phyloP scores from a whole-genome alignment of 92 coral and sea anemone genomes.

The Parazoanthus atlanticus region DNA sequence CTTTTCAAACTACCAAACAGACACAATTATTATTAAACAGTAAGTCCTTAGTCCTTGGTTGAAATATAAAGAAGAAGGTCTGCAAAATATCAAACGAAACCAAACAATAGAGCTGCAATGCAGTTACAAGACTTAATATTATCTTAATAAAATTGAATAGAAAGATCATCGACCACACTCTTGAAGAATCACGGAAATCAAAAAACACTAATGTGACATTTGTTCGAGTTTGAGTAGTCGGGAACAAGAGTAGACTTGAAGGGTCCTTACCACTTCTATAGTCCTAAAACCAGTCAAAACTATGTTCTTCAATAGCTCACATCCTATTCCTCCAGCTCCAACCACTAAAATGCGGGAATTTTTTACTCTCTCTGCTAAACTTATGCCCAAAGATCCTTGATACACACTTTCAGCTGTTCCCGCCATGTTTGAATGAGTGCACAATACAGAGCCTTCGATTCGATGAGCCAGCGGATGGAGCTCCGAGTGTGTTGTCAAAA shows the following conservation, averaged over 20 bases:
- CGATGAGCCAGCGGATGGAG: conserved; percentile 18
- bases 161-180: neutral
- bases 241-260: neutral
- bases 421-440: conserved; percentile 74
- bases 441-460: conserved; percentile 56
- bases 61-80: no score
- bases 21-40: neutral
- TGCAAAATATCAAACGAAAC: no score
- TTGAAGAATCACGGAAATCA: neutral
- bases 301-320: conserved; percentile 93
- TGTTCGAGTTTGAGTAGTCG: neutral
- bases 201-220: neutral
- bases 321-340: conserved; percentile 99
- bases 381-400: conserved; percentile 71
- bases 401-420: conserved; percentile 61
- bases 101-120: neutral
- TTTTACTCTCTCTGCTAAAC: conserved; percentile 70
- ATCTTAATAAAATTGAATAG: neutral
- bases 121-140: neutral
- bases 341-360: conserved; percentile 84
- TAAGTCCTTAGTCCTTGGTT: neutral
- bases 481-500: neutral
- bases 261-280: conserved; percentile 81
- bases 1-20: neutral
- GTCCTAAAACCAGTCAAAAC: conserved; percentile 95